Percentiles rank a stretch among this genome's conserved stretches.
Evolutionary conservation across 1,140 invertebrate genomes (phyloP).

Genomic region (Drosophila tristis): DNA sequence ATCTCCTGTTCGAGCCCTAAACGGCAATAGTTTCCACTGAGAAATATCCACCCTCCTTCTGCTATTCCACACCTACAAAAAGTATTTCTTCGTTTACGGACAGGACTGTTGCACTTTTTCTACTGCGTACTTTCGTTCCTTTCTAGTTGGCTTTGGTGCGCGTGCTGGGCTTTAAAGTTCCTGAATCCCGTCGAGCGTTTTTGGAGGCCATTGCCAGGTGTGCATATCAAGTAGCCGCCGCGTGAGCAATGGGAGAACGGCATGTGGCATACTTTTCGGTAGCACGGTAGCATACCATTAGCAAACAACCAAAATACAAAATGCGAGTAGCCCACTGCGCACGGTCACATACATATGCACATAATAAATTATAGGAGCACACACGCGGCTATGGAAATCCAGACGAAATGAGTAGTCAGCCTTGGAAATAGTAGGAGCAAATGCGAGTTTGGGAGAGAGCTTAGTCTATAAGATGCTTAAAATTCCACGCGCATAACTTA

Average conservation of each 20-base stretch:
- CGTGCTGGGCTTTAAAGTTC: conserved; percentile 60
- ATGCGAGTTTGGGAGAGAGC: conserved; percentile 2
- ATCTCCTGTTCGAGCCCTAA: too few species aligned
- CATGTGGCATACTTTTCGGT: conserved; percentile 58
- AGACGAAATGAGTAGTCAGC: conserved; percentile 32
- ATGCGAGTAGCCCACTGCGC: conserved; percentile 20
- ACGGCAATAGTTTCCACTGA: too few species aligned
- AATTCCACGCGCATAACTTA: conserved; percentile 73
- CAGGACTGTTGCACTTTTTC: not conserved
- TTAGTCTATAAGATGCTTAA: conserved; percentile 40
- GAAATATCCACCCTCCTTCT: not conserved
- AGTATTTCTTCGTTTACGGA: too few species aligned
- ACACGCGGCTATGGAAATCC: conserved; percentile 35
- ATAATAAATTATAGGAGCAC: conserved; percentile 64
- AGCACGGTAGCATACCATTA: conserved; percentile 60
- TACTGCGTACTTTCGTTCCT: conserved; percentile 28
- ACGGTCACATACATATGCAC: conserved; percentile 55
- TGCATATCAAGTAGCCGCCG: conserved; percentile 76
- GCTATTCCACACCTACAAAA: too few species aligned
- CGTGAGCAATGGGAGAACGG: conserved; percentile 32
- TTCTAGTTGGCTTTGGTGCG: conserved; percentile 37
- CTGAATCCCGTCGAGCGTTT: conserved; percentile 24
- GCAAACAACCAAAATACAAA: conserved; percentile 37
- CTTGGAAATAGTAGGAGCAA: conserved; percentile 1
- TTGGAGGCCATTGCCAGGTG: conserved; percentile 57